Conservation (phyloP, 2,797 vertebrate genomes). For the Clamator glandarius region DNA sequence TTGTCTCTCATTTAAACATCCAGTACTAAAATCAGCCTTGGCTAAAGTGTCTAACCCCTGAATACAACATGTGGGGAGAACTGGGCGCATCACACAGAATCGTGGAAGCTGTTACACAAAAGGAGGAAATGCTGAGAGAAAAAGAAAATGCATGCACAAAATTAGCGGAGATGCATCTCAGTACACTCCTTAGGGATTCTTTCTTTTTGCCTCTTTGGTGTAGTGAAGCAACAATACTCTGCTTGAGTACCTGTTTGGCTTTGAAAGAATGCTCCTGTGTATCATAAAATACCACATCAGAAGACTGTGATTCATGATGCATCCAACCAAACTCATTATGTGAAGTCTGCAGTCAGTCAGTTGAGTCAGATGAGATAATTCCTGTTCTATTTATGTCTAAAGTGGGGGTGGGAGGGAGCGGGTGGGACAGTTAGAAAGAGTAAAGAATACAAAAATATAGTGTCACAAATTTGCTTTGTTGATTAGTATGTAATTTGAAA, state of each 20-base stretch:
- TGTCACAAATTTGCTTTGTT: not conserved
- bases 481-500: not conserved
- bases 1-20: not conserved
- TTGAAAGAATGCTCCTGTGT: not conserved
- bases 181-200: not conserved
- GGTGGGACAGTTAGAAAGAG: not conserved
- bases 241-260: not conserved
- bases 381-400: not conserved
- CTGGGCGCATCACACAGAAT: not conserved
- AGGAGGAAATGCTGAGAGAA: not conserved
- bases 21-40: not conserved
- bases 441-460: not conserved
- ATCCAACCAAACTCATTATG: not conserved
- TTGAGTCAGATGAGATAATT: not conserved
- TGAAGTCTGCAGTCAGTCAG: not conserved
- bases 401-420: not conserved
- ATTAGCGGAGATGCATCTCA: not conserved
- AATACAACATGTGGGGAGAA: not conserved
- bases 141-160: not conserved
- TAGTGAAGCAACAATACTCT: not conserved
- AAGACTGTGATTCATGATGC: not conserved
- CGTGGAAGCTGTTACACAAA: not conserved
- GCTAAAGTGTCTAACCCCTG: not conserved
- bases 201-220: not conserved
- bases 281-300: not conserved